Conservation (phyloP, 2,888 invertebrate species). For the Nymphalis polychloros region DNA sequence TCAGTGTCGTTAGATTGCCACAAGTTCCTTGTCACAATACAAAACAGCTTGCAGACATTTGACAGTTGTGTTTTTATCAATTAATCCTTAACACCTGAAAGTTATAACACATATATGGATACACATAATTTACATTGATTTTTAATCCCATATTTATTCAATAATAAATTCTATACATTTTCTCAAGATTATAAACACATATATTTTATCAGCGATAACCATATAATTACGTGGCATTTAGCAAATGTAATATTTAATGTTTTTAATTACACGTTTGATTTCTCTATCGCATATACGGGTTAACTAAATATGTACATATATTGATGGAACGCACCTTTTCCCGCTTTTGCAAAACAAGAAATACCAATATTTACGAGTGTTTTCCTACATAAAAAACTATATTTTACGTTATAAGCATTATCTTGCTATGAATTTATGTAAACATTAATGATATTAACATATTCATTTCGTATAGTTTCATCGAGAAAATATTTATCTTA, state of each 20-base stretch:
- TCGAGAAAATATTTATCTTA: not conserved
- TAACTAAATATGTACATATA: not conserved
- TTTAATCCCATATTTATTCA: too few relatives aligned
- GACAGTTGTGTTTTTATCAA: too few relatives aligned
- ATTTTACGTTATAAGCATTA: not conserved
- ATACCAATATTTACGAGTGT: not conserved
- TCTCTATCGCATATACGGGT: conserved; percentile 3
- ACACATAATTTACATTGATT: too few relatives aligned
- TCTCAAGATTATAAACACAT: not conserved
- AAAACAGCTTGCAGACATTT: too few relatives aligned
- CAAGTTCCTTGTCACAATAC: too few relatives aligned
- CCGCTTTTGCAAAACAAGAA: conserved; percentile 7
- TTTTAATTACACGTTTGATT: conserved; percentile 8
- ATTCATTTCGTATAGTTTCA: not conserved
- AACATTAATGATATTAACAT: conserved; percentile 3
- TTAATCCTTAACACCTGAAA: too few relatives aligned
- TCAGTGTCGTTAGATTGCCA: too few relatives aligned
- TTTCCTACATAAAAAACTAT: conserved; percentile 4
- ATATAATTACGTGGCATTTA: not conserved
- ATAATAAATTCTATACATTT: too few relatives aligned
- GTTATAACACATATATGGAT: too few relatives aligned
- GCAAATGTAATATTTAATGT: not conserved
- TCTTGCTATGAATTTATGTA: not conserved
- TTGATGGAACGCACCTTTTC: conserved; percentile 6
- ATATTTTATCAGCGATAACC: conserved; percentile 6